Conservation (phyloP, 2,888 invertebrate genomes). For the Torymus tubicola region DNA sequence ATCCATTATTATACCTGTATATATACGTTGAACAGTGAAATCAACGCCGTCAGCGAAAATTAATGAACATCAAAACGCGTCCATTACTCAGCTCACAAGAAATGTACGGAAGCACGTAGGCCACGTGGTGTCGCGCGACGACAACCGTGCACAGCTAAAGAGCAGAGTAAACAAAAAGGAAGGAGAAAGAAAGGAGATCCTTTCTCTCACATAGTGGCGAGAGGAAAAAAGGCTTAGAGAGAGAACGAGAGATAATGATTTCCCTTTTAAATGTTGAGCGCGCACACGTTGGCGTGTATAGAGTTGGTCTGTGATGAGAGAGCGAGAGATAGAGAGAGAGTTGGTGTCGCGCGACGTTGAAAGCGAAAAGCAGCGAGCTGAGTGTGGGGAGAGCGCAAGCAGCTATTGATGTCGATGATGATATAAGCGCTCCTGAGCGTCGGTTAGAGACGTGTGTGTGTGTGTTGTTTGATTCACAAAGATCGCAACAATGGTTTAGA, state of each 20-base stretch:
- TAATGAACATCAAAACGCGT: conserved; percentile 34
- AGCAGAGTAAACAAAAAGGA: conserved; percentile 16
- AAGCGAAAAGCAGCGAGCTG: conserved; percentile 9
- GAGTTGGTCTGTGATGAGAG: neutral
- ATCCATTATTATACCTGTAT: conserved; percentile 4
- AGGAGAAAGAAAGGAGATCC: neutral
- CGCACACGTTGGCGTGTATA: neutral
- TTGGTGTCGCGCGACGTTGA: neutral
- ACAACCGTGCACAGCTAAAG: neutral
- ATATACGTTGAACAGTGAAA: neutral
- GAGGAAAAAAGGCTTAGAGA: neutral
- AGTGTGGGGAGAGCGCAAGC: too few species aligned
- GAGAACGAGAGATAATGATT: conserved; percentile 25
- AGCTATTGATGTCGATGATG: conserved; percentile 18
- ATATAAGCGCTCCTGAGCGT: conserved; percentile 7
- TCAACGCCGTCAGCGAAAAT: conserved; percentile 29
- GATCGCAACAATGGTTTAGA: too few species aligned
- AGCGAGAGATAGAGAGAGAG: conserved; percentile 3
- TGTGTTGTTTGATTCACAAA: too few species aligned
- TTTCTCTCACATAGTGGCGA: neutral
- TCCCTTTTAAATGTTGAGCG: conserved; percentile 32
- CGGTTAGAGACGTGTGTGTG: neutral
- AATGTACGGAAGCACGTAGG: neutral
- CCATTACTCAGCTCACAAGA: conserved; percentile 19
- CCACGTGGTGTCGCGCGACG: neutral